Evolutionary conservation across 2,888 invertebrate species (phyloP).

Genomic region (Conops quadrifasciatus): DNA sequence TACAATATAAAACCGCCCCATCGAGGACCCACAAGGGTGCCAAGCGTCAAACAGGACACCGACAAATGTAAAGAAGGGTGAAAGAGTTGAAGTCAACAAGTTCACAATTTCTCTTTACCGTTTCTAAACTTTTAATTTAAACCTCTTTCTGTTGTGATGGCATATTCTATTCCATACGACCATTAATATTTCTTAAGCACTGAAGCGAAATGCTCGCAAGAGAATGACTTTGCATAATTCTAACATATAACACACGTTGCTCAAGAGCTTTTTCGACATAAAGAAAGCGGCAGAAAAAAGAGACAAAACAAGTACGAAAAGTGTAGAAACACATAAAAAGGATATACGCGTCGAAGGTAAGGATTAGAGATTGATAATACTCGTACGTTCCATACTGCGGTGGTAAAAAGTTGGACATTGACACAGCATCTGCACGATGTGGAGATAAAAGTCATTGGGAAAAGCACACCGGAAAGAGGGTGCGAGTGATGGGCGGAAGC

Average conservation of each 20-base stretch:
- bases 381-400: too few species aligned
- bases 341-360: too few species aligned
- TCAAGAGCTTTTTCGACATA: too few species aligned
- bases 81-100: background rate
- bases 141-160: background rate
- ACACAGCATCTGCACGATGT: background rate
- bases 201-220: background rate
- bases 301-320: background rate
- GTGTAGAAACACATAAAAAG: background rate
- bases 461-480: background rate
- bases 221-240: too few species aligned
- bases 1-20: too few species aligned
- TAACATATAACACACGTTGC: too few species aligned
- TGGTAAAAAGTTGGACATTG: background rate
- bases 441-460: background rate
- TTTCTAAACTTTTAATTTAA: background rate
- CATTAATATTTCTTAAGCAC: background rate
- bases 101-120: background rate
- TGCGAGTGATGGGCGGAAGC: conserved; percentile 7
- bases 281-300: background rate
- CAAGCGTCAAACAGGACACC: too few species aligned
- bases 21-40: too few species aligned
- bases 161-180: background rate
- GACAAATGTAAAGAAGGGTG: too few species aligned
- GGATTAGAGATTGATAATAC: too few species aligned